Conservation (phyloP, 2,113 vertebrate genomes). For the Rhinolophus sinicus region DNA sequence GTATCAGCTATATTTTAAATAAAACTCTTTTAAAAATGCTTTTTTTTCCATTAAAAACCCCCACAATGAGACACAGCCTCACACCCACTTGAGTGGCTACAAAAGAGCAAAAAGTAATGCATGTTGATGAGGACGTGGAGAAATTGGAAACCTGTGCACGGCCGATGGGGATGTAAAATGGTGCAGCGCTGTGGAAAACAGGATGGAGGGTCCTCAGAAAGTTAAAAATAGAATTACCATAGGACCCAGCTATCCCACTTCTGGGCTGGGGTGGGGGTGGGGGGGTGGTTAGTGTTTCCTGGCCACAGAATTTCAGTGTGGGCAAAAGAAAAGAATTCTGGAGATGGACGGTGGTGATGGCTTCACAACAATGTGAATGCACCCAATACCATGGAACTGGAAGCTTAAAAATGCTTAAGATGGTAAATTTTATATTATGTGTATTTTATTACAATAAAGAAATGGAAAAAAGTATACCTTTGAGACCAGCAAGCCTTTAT, state of each 20-base stretch:
- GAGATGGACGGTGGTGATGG: rapidly evolving
- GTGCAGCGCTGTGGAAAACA: not conserved
- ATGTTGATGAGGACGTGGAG: not conserved
- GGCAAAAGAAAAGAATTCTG: not conserved
- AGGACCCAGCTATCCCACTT: not conserved
- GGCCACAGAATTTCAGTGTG: not conserved
- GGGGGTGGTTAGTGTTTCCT: not conserved
- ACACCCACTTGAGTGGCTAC: not conserved
- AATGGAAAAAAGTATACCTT: not conserved
- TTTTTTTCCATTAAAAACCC: no score
- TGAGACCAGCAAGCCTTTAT: not conserved
- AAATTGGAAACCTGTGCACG: not conserved
- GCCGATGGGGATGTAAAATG: not conserved
- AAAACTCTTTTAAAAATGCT: no score
- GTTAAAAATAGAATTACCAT: not conserved
- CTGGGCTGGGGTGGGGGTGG: not conserved
- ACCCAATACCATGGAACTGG: rapidly evolving
- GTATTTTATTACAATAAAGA: not conserved
- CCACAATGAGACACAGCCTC: not conserved
- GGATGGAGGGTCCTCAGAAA: not conserved
- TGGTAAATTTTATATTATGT: not conserved
- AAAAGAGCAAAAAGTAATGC: not conserved
- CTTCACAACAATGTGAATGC: rapidly evolving
- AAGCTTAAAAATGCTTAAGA: not conserved
- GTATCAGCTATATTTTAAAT: no score